Base-by-base conservation (phyloP, 2,113 vertebrate species). In the Phaetusa simplex region DNA sequence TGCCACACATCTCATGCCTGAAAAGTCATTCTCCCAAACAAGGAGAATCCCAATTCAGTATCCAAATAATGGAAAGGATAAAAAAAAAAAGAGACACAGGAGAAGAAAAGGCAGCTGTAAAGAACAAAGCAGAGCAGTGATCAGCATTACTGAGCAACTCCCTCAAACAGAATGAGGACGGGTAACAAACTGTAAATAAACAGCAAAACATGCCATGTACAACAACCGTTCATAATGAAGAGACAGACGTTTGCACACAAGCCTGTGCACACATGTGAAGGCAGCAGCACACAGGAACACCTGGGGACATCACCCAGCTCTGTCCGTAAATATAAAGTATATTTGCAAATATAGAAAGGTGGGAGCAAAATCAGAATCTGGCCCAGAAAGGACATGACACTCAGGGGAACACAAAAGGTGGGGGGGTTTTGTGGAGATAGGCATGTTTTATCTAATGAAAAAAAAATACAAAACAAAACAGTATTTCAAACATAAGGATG, bases 141-240 rank as follows among this genome's bases (percentile, higher is more conserved):
- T 32, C 42, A 61, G 30, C 1, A 1, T 52, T 90, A 61, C 36
- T 26, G 27, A 20, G 40, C 30, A n/a, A 16, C 32, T 55, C 50
- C 32, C 80, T 84, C 85, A 13, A 61, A 95, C 8, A 84, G 80
- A 82, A 56, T 22, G 47, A 84, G 79, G 69, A 58, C 0, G 1
- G 20, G 56, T 18, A 82, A 42, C 27, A 53, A 72, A 50, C 50
- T 61, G 45, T 36, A 86, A 72, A 88, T 20, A 89, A 73, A 49
- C 21, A 73, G 62, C 29, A 88, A 70, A 76, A 73, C 0, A 0
- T 11, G 21, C 5, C 40, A 12, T 30, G 29, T 9, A 7, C 17
- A 13, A 7, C 0, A 0, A 26, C 1, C 1, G 9, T 4, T 34
- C 22, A 5, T 55, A 32, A 71, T 0, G 11, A 79, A 53, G 14